phyloP scores from a whole-genome alignment of 2,797 vertebrate species.

The Sciurus vulgaris region DNA sequence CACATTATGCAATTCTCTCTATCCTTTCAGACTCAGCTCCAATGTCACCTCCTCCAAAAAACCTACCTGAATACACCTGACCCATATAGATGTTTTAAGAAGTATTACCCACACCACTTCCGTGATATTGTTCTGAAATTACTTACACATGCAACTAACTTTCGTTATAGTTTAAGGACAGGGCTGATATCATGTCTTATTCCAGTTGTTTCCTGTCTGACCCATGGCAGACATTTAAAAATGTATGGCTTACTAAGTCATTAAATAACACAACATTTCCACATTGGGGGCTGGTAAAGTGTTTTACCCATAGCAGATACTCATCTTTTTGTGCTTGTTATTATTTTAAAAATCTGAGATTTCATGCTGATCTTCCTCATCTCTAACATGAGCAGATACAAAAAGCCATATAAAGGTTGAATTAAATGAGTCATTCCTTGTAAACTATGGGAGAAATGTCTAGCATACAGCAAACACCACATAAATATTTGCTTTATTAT shows the following conservation, averaged over 20 bases:
- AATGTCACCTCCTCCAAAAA: neutral
- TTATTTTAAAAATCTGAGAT: neutral
- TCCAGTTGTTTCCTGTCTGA: neutral
- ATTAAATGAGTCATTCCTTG: neutral
- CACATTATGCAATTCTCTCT: neutral
- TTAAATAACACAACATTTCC: neutral
- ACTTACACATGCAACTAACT: fast-evolving
- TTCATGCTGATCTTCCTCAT: neutral
- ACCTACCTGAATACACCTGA: neutral
- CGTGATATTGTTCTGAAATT: neutral
- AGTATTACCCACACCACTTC: neutral
- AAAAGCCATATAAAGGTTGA: neutral
- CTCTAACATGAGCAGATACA: neutral
- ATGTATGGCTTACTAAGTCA: neutral
- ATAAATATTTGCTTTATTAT: neutral
- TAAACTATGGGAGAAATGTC: neutral
- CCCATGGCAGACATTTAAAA: neutral
- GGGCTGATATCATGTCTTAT: neutral
- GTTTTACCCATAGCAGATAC: neutral
- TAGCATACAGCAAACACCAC: neutral
- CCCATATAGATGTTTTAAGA: neutral
- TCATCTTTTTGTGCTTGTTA: neutral
- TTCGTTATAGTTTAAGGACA: neutral
- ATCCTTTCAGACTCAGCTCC: neutral
- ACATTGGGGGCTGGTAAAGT: neutral